Evolutionary conservation across 1,140 invertebrate species (phyloP).

Genomic region (Heterodera carotae): DNA sequence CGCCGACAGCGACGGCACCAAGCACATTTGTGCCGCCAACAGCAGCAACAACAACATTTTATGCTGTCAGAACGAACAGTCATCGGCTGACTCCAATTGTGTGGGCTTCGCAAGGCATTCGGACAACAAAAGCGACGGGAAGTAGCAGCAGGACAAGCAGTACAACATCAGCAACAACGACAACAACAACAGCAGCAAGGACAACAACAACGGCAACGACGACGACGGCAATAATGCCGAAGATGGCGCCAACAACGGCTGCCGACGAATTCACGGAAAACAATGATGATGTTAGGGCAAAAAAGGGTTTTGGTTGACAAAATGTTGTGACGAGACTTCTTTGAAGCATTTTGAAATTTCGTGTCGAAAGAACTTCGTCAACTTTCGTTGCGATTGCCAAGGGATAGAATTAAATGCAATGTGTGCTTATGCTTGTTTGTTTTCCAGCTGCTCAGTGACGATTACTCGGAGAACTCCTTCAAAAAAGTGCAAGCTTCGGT

Average conservation of each 20-base stretch:
- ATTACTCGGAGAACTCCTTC: slow-evolving; percentile 56
- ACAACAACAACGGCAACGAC: no score
- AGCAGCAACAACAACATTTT: not conserved
- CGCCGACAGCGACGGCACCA: slow-evolving; percentile 1
- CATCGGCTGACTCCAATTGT: not conserved
- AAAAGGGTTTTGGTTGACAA: slow-evolving; percentile 25
- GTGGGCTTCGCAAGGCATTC: not conserved
- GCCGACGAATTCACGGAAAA: slow-evolving; percentile 10
- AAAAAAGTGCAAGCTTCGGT: slow-evolving; percentile 32
- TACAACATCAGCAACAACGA: no score
- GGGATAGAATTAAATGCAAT: not conserved
- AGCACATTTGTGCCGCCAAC: not conserved
- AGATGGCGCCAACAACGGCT: not conserved
- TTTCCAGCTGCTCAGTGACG: slow-evolving; percentile 45
- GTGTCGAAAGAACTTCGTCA: no score
- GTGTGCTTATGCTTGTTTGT: not conserved
- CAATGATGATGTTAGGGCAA: slow-evolving; percentile 36
- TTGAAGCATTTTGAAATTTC: no score
- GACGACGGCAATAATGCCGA: not conserved
- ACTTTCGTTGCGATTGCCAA: no score
- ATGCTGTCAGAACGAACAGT: slow-evolving; percentile 23
- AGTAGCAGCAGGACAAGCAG: no score
- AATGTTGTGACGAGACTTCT: no score
- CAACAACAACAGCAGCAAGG: no score
- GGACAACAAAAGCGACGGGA: not conserved